These are phyloP conservation scores for Aphelinus atriplicis DNA, from an alignment of 1,140 invertebrate species.

Conservation along the genomic window DNA sequence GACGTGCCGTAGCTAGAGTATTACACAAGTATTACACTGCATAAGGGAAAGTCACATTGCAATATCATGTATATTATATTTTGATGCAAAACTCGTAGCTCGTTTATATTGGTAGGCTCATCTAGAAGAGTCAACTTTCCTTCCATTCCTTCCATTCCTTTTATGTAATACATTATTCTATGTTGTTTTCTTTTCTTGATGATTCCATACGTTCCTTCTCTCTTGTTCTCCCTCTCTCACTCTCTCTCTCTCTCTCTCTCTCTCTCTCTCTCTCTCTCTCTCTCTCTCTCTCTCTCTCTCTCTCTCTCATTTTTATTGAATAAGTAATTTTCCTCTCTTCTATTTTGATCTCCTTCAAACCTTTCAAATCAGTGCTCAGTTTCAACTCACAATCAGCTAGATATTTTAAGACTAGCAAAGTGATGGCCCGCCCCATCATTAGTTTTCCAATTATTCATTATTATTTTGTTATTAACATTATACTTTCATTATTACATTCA, in stretches of 20 bases:
- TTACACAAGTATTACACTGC: constrained; percentile 33
- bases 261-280: constrained; percentile 15
- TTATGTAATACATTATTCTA: constrained; percentile 26
- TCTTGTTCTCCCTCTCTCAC: constrained; percentile 42
- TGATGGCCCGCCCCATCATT: not conserved
- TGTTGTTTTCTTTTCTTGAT: constrained; percentile 11
- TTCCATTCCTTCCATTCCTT: constrained; percentile 38
- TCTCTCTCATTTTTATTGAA: constrained; percentile 14
- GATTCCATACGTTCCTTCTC: constrained; percentile 8
- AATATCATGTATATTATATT: constrained; percentile 40
- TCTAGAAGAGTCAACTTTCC: constrained; percentile 31
- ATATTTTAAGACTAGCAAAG: constrained; percentile 15
- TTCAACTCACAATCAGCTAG: constrained; percentile 6
- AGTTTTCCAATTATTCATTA: constrained; percentile 24
- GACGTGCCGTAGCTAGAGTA: constrained; percentile 24
- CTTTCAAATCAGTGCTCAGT: not conserved
- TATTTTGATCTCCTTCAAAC: constrained; percentile 8
- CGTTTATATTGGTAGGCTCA: not conserved
- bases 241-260: constrained; percentile 13
- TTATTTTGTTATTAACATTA: constrained; percentile 62
- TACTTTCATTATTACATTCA: constrained; percentile 56
- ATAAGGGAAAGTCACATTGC: constrained; percentile 33
- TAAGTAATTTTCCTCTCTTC: not conserved
- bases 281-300: constrained; percentile 7
- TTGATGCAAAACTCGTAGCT: constrained; percentile 17